Conservation (phyloP, 2,888 invertebrate species). For the Nasonia oneida region DNA sequence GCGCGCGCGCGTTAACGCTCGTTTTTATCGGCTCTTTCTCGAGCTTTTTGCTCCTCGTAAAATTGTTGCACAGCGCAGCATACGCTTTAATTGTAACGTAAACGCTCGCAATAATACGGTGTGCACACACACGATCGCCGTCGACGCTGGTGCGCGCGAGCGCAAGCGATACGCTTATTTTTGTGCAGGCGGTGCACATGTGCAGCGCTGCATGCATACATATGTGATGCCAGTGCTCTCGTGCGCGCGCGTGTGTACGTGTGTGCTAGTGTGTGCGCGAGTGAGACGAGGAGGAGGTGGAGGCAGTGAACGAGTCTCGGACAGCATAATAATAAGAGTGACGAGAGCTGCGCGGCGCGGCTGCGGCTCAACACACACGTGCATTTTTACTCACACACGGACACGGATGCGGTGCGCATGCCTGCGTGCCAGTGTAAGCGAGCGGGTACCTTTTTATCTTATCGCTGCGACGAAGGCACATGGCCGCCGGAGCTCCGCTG, state of each 20-base stretch:
- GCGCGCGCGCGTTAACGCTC: neutral
- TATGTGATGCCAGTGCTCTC: neutral
- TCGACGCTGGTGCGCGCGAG: neutral
- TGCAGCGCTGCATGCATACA: constrained; percentile 4
- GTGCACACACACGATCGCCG: neutral
- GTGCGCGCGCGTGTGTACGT: neutral
- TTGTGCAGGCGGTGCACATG: constrained; percentile 41
- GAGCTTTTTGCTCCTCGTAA: constrained; percentile 15
- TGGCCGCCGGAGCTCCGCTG: constrained; percentile 10
- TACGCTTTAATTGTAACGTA: constrained; percentile 59
- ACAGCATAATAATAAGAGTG: constrained; percentile 60
- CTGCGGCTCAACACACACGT: constrained; percentile 19
- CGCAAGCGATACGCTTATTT: constrained; percentile 35
- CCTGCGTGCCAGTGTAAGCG: neutral
- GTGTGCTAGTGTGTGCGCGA: neutral
- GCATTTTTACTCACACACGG: neutral
- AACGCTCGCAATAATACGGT: constrained; percentile 49
- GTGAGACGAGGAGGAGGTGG: constrained; percentile 15
- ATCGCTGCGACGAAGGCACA: constrained; percentile 44
- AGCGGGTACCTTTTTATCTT: constrained; percentile 62
- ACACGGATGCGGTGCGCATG: neutral
- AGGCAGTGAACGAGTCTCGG: constrained; percentile 53
- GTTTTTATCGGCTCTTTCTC: neutral
- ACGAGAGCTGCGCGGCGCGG: constrained; percentile 30
- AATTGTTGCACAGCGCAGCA: constrained; percentile 12